These are phyloP conservation scores for Helicoverpa armigera DNA, from an alignment of 1,140 invertebrate species.

Conservation along the genomic window DNA sequence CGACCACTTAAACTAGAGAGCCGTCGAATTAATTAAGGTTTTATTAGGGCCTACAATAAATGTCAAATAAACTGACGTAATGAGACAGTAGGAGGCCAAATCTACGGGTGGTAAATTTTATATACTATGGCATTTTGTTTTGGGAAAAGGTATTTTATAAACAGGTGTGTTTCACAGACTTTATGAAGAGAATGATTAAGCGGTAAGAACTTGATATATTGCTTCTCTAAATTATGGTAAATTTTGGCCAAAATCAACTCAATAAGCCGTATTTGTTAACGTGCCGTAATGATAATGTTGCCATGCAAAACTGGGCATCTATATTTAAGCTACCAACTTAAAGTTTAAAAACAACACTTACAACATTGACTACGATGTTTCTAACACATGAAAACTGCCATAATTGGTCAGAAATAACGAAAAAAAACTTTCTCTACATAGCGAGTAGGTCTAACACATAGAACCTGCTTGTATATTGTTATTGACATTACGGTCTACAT, in stretches of 20 bases:
- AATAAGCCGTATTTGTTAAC: no score
- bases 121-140: neutral
- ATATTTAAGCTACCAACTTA: neutral
- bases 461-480: slow-evolving; percentile 48
- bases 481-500: slow-evolving; percentile 65
- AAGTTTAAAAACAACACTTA: neutral
- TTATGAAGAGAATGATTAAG: no score
- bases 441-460: slow-evolving; percentile 32
- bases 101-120: neutral
- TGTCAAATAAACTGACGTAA: slow-evolving; percentile 23
- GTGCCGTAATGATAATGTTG: no score
- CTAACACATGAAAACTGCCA: neutral
- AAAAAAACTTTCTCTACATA: slow-evolving; percentile 54
- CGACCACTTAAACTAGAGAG: slow-evolving; percentile 20
- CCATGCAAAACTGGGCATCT: no score
- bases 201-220: neutral
- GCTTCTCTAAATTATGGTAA: no score
- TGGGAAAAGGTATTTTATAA: neutral
- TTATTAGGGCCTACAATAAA: slow-evolving; percentile 24
- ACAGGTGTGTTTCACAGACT: no score
- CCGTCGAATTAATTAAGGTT: slow-evolving; percentile 34
- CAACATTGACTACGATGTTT: neutral
- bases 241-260: no score
- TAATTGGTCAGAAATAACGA: neutral
- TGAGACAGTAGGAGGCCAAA: neutral